These are phyloP conservation scores for Azemiops feae DNA, from an alignment of 2,113 vertebrate species.

Conservation along the genomic window DNA sequence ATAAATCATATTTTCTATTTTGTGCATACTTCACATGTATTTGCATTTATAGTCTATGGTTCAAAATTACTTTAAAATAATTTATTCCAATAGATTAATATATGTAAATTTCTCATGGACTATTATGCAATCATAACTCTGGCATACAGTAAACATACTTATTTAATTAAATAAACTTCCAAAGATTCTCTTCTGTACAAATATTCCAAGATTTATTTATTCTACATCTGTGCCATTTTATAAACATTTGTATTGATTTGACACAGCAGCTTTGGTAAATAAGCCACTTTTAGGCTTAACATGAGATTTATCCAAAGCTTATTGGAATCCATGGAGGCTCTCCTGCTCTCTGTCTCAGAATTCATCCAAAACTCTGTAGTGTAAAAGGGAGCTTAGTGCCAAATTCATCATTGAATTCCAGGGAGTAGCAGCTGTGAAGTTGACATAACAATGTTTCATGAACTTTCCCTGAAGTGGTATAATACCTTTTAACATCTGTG, in stretches of 20 bases:
- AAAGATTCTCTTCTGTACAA: background rate
- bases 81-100: background rate
- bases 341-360: background rate
- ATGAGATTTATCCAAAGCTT: background rate
- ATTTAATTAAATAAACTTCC: background rate
- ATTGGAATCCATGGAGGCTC: background rate
- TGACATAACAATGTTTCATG: conserved; percentile 54
- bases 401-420: background rate
- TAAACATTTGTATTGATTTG: conserved; percentile 13
- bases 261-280: background rate
- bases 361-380: background rate
- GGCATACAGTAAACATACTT: background rate
- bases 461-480: conserved; percentile 53
- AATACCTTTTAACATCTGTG: conserved; percentile 57
- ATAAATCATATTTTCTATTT: background rate
- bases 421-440: conserved; percentile 41
- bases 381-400: background rate
- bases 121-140: background rate
- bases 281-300: background rate
- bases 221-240: background rate
- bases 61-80: background rate
- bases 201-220: background rate
- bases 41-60: background rate
- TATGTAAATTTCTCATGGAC: background rate
- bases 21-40: background rate